These are phyloP conservation scores for Ceryle rudis DNA, from an alignment of 2,797 vertebrate species.

Conservation along the genomic window DNA sequence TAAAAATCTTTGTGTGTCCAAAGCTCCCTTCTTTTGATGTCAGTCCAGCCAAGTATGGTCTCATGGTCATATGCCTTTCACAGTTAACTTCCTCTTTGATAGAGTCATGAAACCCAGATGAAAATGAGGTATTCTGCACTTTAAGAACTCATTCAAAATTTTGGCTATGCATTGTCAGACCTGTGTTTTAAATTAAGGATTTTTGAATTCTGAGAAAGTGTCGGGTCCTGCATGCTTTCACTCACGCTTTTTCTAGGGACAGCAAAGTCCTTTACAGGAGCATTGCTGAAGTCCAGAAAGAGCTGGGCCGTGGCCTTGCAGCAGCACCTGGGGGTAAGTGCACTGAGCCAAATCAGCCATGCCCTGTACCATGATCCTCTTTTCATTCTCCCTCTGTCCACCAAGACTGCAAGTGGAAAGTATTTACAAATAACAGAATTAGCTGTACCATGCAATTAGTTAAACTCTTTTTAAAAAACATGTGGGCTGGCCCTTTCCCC, in stretches of 20 bases:
- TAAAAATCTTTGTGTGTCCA: background rate
- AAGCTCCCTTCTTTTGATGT: slow-evolving; percentile 35
- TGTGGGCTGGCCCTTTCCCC: slow-evolving; percentile 28
- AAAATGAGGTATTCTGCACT: background rate
- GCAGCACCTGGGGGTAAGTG: fast-evolving
- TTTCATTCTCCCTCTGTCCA: background rate
- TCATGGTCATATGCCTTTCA: slow-evolving; percentile 23
- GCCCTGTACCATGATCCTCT: background rate
- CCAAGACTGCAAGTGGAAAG: background rate
- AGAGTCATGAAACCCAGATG: background rate
- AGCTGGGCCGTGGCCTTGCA: fast-evolving
- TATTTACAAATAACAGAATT: slow-evolving; percentile 31
- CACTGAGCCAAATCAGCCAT: fast-evolving
- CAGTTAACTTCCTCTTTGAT: slow-evolving; percentile 19
- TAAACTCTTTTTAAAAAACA: slow-evolving; percentile 11
- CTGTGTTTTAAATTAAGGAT: background rate
- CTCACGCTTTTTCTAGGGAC: background rate
- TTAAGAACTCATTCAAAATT: background rate
- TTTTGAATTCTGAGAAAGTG: background rate
- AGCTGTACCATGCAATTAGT: background rate
- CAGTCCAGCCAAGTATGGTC: background rate
- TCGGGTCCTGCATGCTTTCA: fast-evolving
- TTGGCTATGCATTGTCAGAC: background rate
- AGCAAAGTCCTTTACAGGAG: background rate
- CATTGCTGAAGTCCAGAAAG: background rate